Base-by-base conservation (phyloP, 2,113 vertebrate genomes). In the Oenanthe oenanthe region DNA sequence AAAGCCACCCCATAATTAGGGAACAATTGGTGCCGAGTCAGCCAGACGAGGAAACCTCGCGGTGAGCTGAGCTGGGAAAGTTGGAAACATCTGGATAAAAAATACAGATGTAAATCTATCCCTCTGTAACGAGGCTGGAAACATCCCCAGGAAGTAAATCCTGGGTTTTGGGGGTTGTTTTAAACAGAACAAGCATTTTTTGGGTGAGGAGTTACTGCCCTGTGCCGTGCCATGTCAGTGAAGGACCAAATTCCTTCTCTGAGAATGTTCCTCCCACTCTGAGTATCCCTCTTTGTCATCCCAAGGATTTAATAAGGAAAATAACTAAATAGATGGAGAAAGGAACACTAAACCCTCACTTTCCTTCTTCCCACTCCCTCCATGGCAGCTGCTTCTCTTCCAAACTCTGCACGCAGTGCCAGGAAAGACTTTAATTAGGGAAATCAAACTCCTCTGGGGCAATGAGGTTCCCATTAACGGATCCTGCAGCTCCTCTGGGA, bases 161-260 rank as follows among this genome's bases (percentile, higher is more conserved):
- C 42, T 2, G 2, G 8, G 0, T 11, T n/a, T 78, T 78, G 7
- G 3, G 18, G 17, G 32, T 40, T 50, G 5, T 17, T 89, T 76
- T 9, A 19, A 70, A 31, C 5, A 31, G 60, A 77, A 48, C 2
- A 16, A 56, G 6, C 2, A 1, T 51, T 56, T 70, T 15, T n/a
- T 1, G 5, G 53, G 58, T 4, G 28, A 61, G 58, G 57, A 66
- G 12, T 57, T 4, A 8, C 61, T 62, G 53, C 60, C 22, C 32
- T 13, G 25, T 14, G 4, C 53, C 0, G 0, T 8, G 12, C 70
- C 6, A 0, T 17, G 53, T 36, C 0, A 0, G 31, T 8, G 61
- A 26, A 62, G 43, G 54, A 38, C 12, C 2, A 6, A 9, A 19
- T 6, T 61, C 65, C 61, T 43, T 36, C 76, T 25, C 21, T 32